These are phyloP conservation scores for Clupea harengus DNA, from an alignment of 2,113 vertebrate genomes.

Conservation along the genomic window DNA sequence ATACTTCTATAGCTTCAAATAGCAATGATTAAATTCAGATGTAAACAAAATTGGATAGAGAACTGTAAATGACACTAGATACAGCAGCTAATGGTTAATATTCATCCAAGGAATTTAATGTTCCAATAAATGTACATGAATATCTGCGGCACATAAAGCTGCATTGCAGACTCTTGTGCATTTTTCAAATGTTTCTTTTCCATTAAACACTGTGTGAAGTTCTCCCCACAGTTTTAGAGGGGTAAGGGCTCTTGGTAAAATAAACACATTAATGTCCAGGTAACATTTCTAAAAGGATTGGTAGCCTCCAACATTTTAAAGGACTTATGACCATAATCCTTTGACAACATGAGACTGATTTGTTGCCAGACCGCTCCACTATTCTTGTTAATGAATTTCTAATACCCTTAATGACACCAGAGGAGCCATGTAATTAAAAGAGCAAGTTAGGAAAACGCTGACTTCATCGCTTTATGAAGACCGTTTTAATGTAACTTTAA, in stretches of 20 bases:
- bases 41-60: conserved; percentile 69
- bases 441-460: conserved; percentile 99
- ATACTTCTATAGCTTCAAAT: conserved; percentile 60
- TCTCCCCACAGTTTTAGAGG: neutral
- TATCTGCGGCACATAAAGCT: conserved; percentile 61
- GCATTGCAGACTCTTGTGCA: no score
- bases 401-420: conserved; percentile 99
- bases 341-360: conserved; percentile 88
- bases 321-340: conserved; percentile 70
- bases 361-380: conserved; percentile 82
- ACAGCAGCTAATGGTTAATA: conserved; percentile 55
- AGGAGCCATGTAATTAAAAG: conserved; percentile 99
- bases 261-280: conserved; percentile 68
- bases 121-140: conserved; percentile 70
- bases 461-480: conserved; percentile 99
- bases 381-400: conserved; percentile 99
- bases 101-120: conserved; percentile 52
- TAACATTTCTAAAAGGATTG: conserved; percentile 48
- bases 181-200: conserved; percentile 58
- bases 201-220: conserved; percentile 52
- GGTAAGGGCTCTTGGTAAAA: neutral
- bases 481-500: conserved; percentile 99
- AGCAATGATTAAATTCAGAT: conserved; percentile 74
- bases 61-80: conserved; percentile 69
- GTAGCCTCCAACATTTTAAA: conserved; percentile 60